Percentiles rank a stretch among this genome's conserved stretches.
Evolutionary conservation across 2,888 invertebrate species (phyloP).

Genomic region (Slavum lentiscoides): DNA sequence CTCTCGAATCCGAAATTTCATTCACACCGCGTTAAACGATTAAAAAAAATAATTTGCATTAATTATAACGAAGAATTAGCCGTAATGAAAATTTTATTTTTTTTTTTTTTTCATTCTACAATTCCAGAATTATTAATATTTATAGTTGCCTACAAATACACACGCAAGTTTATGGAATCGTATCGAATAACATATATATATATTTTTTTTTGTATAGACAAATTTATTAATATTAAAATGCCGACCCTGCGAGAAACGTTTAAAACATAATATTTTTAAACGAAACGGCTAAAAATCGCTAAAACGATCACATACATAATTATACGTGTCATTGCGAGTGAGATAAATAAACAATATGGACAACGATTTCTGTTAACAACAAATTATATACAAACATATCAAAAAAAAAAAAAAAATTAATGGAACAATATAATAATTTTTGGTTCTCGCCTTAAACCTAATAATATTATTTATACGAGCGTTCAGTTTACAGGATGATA

Average conservation of each 20-base stretch:
- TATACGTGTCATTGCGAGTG: not conserved
- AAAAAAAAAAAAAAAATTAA: too few relatives aligned
- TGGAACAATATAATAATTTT: slow-evolving; percentile 29
- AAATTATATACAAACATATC: slow-evolving; percentile 31
- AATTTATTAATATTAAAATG: slow-evolving; percentile 10
- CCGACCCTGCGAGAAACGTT: slow-evolving; percentile 32
- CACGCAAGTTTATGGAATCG: too few relatives aligned
- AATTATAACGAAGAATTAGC: too few relatives aligned
- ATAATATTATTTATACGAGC: not conserved
- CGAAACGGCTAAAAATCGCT: slow-evolving; percentile 17
- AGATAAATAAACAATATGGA: slow-evolving; percentile 10
- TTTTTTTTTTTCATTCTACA: too few relatives aligned
- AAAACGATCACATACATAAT: slow-evolving; percentile 9
- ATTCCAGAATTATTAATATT: too few relatives aligned
- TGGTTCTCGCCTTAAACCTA: not conserved
- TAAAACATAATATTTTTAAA: slow-evolving; percentile 17
- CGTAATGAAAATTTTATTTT: too few relatives aligned
- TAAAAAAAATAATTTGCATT: too few relatives aligned
- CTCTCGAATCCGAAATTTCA: not conserved
- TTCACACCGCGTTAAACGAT: too few relatives aligned
- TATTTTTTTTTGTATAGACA: too few relatives aligned
- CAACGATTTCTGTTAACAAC: slow-evolving; percentile 27
- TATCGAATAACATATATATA: not conserved
- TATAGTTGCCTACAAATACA: too few relatives aligned
- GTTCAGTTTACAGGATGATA: not conserved